Evolutionary conservation across 2,113 vertebrate species (phyloP).

Genomic region (Larimichthys polyactis): DNA sequence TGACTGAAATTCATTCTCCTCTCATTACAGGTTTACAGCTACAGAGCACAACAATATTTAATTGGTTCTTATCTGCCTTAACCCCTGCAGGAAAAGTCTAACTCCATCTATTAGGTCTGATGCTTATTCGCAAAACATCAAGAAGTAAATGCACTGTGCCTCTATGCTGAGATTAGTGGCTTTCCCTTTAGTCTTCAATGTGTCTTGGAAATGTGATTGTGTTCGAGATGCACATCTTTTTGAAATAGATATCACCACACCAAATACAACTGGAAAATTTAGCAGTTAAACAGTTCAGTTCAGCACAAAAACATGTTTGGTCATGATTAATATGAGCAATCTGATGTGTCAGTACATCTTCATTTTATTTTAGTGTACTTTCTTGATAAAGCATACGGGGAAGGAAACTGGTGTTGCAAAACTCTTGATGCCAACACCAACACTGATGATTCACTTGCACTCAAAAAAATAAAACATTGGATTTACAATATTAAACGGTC

Average conservation of each 20-base stretch:
- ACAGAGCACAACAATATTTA: conserved; percentile 21
- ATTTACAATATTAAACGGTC: too few species aligned
- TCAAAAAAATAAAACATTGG: too few species aligned
- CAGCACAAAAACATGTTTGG: neutral
- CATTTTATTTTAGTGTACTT: neutral
- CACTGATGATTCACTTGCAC: neutral
- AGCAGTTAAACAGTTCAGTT: neutral
- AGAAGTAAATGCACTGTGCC: conserved; percentile 12
- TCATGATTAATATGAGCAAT: neutral
- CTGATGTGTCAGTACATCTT: neutral
- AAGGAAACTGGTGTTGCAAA: neutral
- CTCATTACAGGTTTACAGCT: conserved; percentile 15
- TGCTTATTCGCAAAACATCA: conserved; percentile 37
- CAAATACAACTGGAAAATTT: neutral
- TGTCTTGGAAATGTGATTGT: neutral
- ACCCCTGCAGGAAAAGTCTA: conserved; percentile 39
- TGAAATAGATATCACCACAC: neutral
- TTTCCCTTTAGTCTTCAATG: neutral
- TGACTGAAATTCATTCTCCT: conserved; percentile 14
- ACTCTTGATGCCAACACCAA: neutral
- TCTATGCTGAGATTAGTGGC: conserved; percentile 14
- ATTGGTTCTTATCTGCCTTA: conserved; percentile 39
- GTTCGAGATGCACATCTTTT: conserved; percentile 4
- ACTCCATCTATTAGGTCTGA: conserved; percentile 40
- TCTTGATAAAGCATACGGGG: neutral